Base-by-base conservation (phyloP, 2,797 vertebrate species). In the Margarornis squamiger region DNA sequence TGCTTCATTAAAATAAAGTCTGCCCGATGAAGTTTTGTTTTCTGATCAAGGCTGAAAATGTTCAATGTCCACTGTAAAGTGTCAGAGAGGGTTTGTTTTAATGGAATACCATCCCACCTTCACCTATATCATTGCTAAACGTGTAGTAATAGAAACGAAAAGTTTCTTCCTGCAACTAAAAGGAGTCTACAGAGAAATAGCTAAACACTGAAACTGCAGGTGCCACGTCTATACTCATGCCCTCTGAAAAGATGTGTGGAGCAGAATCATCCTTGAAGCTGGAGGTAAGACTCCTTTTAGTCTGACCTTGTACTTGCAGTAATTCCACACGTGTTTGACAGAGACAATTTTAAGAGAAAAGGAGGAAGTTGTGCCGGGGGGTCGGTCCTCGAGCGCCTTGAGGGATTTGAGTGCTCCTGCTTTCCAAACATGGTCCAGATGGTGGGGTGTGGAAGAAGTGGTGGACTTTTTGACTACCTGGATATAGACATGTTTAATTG, bases 341-440 rank as follows among this genome's bases (percentile, higher is more conserved):
- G 43, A 45, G 16, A 38, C 2, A 22, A 6, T 49, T 73, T 36
- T 29, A 18, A 57, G 70, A 26, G 65, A 45, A 65, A 36, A 65
- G 45, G 23, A 48, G 16, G 23, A 86, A 24, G 22, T 21, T 9
- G 10, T 38, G 13, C 14, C 11, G 45, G 24, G 15, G 49, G 9
- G n/a, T 4, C 3, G 7, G 6, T 38, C 81, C n/a, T 90, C 16
- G 29, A 73, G 10, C 1, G 1, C 23, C 16, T 3, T 23, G 14
- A 66, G 26, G 15, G 48, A 27, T 43, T 34, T 16, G 27, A 12
- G 30, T 26, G 14, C 39, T 76, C 0, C 1, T 36, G 17, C 15
- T 54, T 83, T 84, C 57, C 0, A 1, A 65, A 27, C 5, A 2
- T 0, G 0, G 27, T n/a, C 26, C 16, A 19, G 19, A 5, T 24